Conservation (phyloP, 2,113 vertebrate species). For the Microtus pennsylvanicus region DNA sequence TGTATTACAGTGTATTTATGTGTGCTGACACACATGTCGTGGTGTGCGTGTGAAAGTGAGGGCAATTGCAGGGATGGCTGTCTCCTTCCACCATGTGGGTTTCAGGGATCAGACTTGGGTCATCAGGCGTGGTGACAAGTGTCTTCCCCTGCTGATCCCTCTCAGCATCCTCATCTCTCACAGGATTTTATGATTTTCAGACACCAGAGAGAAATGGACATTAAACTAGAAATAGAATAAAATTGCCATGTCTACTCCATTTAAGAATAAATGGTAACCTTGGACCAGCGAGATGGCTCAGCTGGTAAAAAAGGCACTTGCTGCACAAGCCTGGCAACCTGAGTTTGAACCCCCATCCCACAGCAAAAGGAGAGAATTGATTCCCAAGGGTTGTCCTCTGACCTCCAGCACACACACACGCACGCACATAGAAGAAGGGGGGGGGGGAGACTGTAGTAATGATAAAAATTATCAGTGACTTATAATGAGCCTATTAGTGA, state of each 20-base stretch:
- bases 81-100: too few relatives aligned
- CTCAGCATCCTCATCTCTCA: background rate
- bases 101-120: background rate
- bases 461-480: background rate
- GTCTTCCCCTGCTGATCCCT: background rate
- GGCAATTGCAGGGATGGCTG: background rate
- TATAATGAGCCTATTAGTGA: constrained; percentile 1
- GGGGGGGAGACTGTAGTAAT: background rate
- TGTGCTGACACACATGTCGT: background rate
- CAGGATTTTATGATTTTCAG: background rate
- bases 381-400: background rate
- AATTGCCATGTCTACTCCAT: background rate
- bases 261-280: background rate
- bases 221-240: constrained; percentile 41
- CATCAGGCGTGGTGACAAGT: background rate
- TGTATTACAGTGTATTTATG: background rate
- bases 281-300: background rate
- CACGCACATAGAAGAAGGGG: background rate
- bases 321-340: background rate
- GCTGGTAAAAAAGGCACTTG: background rate
- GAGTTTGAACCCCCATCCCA: background rate
- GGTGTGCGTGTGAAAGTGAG: background rate
- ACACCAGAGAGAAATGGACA: background rate
- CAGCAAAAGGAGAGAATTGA: background rate
- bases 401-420: background rate